Conservation (phyloP, 2,888 invertebrate species). For the Parascotia fuliginaria region DNA sequence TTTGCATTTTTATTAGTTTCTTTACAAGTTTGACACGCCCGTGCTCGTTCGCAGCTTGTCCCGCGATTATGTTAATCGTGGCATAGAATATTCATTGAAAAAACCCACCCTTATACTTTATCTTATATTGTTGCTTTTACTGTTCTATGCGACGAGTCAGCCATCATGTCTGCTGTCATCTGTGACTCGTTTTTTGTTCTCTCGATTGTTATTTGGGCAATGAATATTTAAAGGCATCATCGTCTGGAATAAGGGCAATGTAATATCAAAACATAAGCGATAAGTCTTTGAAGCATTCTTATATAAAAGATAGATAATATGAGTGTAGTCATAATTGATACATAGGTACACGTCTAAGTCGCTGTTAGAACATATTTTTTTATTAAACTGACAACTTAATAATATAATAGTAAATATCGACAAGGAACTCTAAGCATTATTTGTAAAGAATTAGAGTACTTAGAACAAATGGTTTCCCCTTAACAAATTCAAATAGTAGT, state of each 20-base stretch:
- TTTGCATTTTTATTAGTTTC: slow-evolving; percentile 71
- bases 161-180: slow-evolving; percentile 41
- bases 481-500: slow-evolving; percentile 54
- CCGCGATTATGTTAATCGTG: slow-evolving; percentile 71
- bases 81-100: slow-evolving; percentile 71
- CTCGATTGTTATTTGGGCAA: slow-evolving; percentile 31
- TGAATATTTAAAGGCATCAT: slow-evolving; percentile 43
- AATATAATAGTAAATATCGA: neutral
- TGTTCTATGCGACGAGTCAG: slow-evolving; percentile 48
- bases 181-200: slow-evolving; percentile 37
- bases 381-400: neutral
- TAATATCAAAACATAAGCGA: no score
- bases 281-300: no score
- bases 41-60: slow-evolving; percentile 73
- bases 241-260: slow-evolving; percentile 3
- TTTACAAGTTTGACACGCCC: slow-evolving; percentile 49
- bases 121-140: slow-evolving; percentile 50
- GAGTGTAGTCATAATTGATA: no score
- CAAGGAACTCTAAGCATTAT: neutral
- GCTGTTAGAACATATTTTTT: no score
- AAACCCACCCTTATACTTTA: slow-evolving; percentile 65
- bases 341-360: no score
- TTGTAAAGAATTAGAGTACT: neutral
- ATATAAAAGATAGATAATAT: no score
- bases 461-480: slow-evolving; percentile 33